Conservation (phyloP, 2,113 vertebrate species). For the Epinephelus fuscoguttatus region DNA sequence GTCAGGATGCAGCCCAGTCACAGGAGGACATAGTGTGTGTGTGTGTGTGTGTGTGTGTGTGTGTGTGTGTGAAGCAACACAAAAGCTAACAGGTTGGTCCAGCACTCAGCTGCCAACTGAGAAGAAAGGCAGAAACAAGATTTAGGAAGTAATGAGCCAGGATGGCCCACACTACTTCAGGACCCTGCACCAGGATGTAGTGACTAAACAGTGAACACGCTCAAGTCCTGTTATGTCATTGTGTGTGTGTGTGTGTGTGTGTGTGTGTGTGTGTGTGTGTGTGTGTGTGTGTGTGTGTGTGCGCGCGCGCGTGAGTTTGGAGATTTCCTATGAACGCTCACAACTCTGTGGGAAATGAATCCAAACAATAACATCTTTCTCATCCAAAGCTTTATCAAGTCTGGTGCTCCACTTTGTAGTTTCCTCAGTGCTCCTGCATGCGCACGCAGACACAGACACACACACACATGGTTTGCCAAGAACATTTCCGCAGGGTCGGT, state of each 20-base stretch:
- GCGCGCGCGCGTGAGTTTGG: neutral
- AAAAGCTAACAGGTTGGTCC: slow-evolving; percentile 71
- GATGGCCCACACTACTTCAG: slow-evolving; percentile 51
- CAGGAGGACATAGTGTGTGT: slow-evolving; percentile 21
- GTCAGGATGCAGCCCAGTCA: slow-evolving; percentile 68
- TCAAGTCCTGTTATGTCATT: neutral
- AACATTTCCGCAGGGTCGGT: slow-evolving; percentile 62
- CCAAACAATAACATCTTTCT: slow-evolving; percentile 42
- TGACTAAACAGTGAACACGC: slow-evolving; percentile 37
- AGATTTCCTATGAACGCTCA: slow-evolving; percentile 15
- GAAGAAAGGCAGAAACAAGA: slow-evolving; percentile 62
- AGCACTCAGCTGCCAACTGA: slow-evolving; percentile 66
- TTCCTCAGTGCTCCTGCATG: slow-evolving; percentile 30
- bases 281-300: too few relatives aligned
- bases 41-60: slow-evolving; percentile 12
- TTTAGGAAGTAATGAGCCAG: slow-evolving; percentile 70
- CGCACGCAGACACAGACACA: slow-evolving; percentile 21
- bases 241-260: slow-evolving; percentile 21
- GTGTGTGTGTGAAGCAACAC: slow-evolving; percentile 27
- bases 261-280: too few relatives aligned
- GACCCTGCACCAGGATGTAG: slow-evolving; percentile 35
- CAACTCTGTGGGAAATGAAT: slow-evolving; percentile 22
- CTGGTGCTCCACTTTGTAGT: slow-evolving; percentile 34
- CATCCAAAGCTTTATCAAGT: slow-evolving; percentile 28
- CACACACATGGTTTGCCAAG: slow-evolving; percentile 44